These are phyloP conservation scores for Coracias cyanogaster DNA, from an alignment of 2,797 vertebrate species.

Conservation along the genomic window DNA sequence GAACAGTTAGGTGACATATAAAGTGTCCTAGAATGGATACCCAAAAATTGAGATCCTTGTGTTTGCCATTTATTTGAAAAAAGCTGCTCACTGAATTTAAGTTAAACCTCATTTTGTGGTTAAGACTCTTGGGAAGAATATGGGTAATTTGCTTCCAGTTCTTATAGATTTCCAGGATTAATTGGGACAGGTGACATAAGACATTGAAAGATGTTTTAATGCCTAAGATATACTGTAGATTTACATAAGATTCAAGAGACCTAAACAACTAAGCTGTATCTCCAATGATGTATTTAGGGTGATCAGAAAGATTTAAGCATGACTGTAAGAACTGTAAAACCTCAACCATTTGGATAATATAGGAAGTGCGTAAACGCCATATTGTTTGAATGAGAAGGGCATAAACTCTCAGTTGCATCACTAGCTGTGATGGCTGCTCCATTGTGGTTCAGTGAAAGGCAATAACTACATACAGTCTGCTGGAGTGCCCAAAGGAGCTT, in stretches of 20 bases:
- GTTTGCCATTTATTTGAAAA: background rate
- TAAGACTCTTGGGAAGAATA: background rate
- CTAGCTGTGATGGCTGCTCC: background rate
- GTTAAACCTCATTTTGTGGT: background rate
- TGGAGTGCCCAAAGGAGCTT: background rate
- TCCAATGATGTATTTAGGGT: background rate
- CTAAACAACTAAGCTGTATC: background rate
- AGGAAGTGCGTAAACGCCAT: background rate
- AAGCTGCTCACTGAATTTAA: background rate
- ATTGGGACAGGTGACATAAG: background rate
- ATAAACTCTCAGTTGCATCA: background rate
- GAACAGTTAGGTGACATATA: background rate
- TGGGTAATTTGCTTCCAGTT: background rate
- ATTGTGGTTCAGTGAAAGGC: background rate
- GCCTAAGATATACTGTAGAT: background rate
- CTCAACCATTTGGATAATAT: background rate
- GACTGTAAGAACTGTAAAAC: background rate
- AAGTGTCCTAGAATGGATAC: background rate
- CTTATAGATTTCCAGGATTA: background rate
- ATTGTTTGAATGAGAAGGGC: background rate
- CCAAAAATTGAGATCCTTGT: background rate
- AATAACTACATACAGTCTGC: background rate
- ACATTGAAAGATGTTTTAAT: background rate
- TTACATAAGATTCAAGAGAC: background rate
- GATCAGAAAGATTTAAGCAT: slow-evolving; percentile 1